A percentile compares a stretch with the other conserved stretches of the same genome.
Conservation (phyloP, 2,888 invertebrate genomes). For the Hipparchia semele region DNA sequence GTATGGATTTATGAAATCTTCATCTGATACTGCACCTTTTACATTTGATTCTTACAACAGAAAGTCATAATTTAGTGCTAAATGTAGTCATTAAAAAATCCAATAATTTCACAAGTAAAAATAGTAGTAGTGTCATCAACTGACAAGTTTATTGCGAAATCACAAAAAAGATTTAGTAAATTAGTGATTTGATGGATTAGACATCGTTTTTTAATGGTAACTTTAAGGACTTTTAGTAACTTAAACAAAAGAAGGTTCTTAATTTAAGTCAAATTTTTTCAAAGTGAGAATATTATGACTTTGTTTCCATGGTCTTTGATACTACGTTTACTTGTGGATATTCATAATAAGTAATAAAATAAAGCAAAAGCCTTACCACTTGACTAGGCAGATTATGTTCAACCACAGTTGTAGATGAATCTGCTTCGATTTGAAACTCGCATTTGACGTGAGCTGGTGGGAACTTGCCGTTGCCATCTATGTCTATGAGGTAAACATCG, state of each 20-base stretch:
- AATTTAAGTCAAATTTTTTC: too few species aligned
- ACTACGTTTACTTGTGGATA: background rate
- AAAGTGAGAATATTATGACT: too few species aligned
- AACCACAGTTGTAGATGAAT: slow-evolving; percentile 93
- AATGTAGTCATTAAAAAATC: background rate
- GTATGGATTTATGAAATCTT: background rate
- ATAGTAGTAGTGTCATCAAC: too few species aligned
- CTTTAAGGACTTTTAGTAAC: too few species aligned
- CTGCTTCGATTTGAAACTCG: slow-evolving; percentile 94
- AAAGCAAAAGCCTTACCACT: slow-evolving; percentile 78
- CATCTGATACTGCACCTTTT: background rate
- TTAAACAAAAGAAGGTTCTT: too few species aligned
- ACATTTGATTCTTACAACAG: background rate
- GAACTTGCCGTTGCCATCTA: slow-evolving; percentile 96
- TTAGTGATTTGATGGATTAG: too few species aligned
- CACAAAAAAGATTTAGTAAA: too few species aligned
- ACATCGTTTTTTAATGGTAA: too few species aligned
- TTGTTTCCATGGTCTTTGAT: too few species aligned
- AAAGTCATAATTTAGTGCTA: background rate
- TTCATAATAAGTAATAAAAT: background rate
- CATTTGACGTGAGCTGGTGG: slow-evolving; percentile 96
- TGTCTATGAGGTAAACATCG: slow-evolving; percentile 96
- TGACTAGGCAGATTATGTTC: slow-evolving; percentile 96
- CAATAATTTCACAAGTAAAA: too few species aligned
- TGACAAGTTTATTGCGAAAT: too few species aligned